These are phyloP conservation scores for Tipula confusa DNA, from an alignment of 2,888 invertebrate genomes.

Conservation along the genomic window DNA sequence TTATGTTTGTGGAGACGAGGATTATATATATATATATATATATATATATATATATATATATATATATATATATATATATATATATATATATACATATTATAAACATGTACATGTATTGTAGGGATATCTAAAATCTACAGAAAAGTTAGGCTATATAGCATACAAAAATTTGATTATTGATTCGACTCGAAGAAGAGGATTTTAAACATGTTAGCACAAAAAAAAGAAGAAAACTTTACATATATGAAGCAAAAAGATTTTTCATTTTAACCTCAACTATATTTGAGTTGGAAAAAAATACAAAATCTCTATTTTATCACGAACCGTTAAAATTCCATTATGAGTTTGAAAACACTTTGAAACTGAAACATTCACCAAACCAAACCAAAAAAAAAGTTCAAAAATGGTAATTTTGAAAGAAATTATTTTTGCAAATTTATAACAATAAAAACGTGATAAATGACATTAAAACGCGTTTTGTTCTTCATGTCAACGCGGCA, in stretches of 20 bases:
- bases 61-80: too few species aligned
- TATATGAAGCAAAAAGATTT: not conserved
- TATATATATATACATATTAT: too few species aligned
- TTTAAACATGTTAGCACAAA: not conserved
- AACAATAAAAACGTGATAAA: constrained; percentile 25
- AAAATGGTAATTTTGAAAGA: not conserved
- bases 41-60: too few species aligned
- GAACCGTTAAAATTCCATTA: constrained; percentile 20
- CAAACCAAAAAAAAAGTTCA: not conserved
- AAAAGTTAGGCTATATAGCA: not conserved
- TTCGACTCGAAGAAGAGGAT: not conserved
- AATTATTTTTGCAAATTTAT: not conserved
- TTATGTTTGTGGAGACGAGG: not conserved
- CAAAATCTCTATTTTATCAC: not conserved
- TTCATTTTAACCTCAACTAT: not conserved
- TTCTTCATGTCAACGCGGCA: not conserved
- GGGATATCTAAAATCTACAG: not conserved
- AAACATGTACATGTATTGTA: too few species aligned
- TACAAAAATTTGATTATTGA: not conserved
- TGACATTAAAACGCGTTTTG: constrained; percentile 12
- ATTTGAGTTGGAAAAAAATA: not conserved
- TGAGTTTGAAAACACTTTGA: not conserved
- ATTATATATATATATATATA: not conserved
- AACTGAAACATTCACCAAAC: not conserved
- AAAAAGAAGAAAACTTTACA: not conserved